A percentile compares a stretch with the other conserved stretches of the same genome.
phyloP scores from a whole-genome alignment of 2,113 vertebrate genomes.

The Serinus canaria region DNA sequence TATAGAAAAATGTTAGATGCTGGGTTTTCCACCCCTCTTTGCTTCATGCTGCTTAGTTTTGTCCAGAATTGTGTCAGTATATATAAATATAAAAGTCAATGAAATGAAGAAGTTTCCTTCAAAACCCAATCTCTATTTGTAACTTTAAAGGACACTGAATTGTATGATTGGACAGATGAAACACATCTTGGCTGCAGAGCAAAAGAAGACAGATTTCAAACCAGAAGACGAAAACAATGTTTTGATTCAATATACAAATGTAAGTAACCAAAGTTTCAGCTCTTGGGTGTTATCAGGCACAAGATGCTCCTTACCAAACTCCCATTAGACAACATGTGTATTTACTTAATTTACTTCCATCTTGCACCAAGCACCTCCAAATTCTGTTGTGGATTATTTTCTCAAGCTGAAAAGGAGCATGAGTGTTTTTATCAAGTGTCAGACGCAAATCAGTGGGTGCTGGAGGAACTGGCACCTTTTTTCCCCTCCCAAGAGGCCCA shows the following conservation, averaged over 20 bases:
- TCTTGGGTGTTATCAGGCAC: not conserved
- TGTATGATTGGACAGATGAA: constrained; percentile 99
- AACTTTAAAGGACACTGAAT: constrained; percentile 89
- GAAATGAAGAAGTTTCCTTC: not conserved
- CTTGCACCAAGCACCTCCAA: not conserved
- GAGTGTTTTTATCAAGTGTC: not conserved
- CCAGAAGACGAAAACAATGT: constrained; percentile 98
- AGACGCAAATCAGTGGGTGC: not conserved
- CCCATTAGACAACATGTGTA: fast-evolving
- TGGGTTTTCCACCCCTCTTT: not conserved
- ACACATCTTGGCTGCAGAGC: constrained; percentile 92
- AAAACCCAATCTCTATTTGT: constrained; percentile 23
- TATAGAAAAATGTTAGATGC: not conserved
- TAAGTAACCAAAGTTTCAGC: constrained; percentile 72
- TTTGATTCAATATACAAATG: constrained; percentile 95
- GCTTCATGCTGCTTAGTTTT: not conserved
- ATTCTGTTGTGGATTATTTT: not conserved
- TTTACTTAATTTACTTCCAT: not conserved
- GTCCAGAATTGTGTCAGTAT: not conserved
- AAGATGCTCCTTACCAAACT: not conserved
- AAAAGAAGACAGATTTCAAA: constrained; percentile 98
- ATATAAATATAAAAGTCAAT: not conserved
- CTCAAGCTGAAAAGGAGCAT: not conserved
- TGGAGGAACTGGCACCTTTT: not conserved
- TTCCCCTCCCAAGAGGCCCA: not conserved